Conservation (phyloP, 2,888 invertebrate species). For the Cactoblastis cactorum region DNA sequence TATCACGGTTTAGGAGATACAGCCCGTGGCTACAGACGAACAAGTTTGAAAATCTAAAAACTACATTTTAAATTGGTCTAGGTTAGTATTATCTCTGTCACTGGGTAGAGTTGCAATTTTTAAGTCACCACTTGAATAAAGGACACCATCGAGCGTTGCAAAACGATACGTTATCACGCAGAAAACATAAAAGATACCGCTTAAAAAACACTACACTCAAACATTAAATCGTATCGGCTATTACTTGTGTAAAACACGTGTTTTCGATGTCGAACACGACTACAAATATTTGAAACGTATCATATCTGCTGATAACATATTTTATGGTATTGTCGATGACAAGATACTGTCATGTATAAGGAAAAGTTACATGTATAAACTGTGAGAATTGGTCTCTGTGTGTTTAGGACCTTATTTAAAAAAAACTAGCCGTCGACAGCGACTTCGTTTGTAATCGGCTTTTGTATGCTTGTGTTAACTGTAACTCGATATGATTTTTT, state of each 20-base stretch:
- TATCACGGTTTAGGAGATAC: too few species aligned
- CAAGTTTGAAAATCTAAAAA: too few species aligned
- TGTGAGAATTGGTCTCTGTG: slow-evolving; percentile 2
- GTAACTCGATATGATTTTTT: too few species aligned
- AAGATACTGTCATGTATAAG: slow-evolving; percentile 29
- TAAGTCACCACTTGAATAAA: slow-evolving; percentile 12
- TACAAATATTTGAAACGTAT: slow-evolving; percentile 55
- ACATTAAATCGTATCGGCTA: slow-evolving; percentile 32
- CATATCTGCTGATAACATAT: slow-evolving; percentile 43
- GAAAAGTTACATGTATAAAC: slow-evolving; percentile 11
- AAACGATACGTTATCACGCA: slow-evolving; percentile 19
- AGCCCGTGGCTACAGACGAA: too few species aligned
- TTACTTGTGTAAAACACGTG: slow-evolving; percentile 54
- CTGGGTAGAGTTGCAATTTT: too few species aligned
- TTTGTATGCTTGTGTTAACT: too few species aligned
- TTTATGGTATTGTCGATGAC: slow-evolving; percentile 49
- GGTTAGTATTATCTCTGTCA: too few species aligned
- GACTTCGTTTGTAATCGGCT: too few species aligned
- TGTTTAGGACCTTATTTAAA: too few species aligned
- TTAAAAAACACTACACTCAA: slow-evolving; percentile 26
- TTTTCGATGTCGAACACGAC: slow-evolving; percentile 34
- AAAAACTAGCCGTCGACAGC: too few species aligned
- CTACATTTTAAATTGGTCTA: too few species aligned
- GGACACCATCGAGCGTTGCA: slow-evolving; percentile 13
- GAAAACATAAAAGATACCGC: slow-evolving; percentile 24